Percentiles rank a stretch among this genome's conserved stretches.
Evolutionary conservation across 2,797 vertebrate genomes (phyloP).

Genomic region (Fratercula arctica): DNA sequence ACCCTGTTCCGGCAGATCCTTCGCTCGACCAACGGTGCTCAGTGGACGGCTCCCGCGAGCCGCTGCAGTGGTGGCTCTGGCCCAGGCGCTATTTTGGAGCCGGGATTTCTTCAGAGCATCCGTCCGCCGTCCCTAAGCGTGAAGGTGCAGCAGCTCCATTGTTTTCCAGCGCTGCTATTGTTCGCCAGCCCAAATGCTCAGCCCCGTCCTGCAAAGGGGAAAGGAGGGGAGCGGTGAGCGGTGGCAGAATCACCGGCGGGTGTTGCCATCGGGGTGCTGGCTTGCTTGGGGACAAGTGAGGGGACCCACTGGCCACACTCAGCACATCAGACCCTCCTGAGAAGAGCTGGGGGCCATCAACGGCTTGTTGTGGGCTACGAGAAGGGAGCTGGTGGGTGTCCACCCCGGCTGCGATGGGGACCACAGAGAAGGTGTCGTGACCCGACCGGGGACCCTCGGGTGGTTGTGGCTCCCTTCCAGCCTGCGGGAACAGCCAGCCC

Average conservation of each 20-base stretch:
- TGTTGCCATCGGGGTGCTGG: rapidly evolving
- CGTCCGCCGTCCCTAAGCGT: neutral
- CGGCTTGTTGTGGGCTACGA: neutral
- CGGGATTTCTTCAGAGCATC: neutral
- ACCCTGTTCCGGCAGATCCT: neutral
- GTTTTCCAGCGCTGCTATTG: slow-evolving; percentile 49
- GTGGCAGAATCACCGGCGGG: rapidly evolving
- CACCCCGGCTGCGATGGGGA: neutral
- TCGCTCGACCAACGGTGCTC: neutral
- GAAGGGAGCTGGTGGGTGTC: neutral
- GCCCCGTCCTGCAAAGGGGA: neutral
- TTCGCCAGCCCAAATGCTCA: neutral
- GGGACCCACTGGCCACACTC: rapidly evolving
- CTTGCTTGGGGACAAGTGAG: rapidly evolving
- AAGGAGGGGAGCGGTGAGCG: neutral
- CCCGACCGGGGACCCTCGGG: neutral
- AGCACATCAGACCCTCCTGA: rapidly evolving
- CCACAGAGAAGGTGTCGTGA: rapidly evolving
- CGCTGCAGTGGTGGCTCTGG: rapidly evolving
- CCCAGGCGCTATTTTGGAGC: neutral
- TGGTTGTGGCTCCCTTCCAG: neutral
- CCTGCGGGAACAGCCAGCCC: neutral
- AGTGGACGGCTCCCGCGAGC: rapidly evolving
- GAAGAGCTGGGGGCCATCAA: neutral
- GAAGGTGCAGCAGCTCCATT: slow-evolving; percentile 18